Conservation (phyloP, 2,113 vertebrate genomes). For the Euleptes europaea region DNA sequence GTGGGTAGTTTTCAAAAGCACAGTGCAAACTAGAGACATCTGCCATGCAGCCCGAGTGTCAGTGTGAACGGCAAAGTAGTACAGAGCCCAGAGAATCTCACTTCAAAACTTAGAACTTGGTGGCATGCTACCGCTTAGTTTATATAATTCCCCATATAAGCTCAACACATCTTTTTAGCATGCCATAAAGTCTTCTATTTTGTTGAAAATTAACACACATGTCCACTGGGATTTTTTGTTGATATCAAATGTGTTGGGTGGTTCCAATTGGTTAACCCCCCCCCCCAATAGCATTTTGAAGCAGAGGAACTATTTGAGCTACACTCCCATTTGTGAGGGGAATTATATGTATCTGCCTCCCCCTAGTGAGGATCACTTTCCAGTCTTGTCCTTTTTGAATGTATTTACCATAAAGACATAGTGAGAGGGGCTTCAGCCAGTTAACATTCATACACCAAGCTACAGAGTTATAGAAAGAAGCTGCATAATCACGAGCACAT, state of each 20-base stretch:
- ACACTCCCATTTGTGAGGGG: slow-evolving; percentile 47
- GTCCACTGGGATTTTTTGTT: slow-evolving; percentile 8
- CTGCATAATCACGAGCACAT: background rate
- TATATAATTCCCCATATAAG: background rate
- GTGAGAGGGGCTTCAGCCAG: background rate
- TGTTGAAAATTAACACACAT: slow-evolving; percentile 12
- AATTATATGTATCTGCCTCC: slow-evolving; percentile 83
- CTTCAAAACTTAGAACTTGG: background rate
- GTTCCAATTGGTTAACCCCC: slow-evolving; percentile 42
- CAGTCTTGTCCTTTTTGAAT: background rate
- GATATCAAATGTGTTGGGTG: background rate
- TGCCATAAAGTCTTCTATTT: slow-evolving; percentile 34
- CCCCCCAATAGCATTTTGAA: slow-evolving; percentile 36
- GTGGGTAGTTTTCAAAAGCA: background rate
- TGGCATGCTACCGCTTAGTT: slow-evolving; percentile 10
- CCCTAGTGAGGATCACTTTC: slow-evolving; percentile 76
- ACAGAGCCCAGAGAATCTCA: slow-evolving; percentile 7
- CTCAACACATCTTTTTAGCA: slow-evolving; percentile 1
- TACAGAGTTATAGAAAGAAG: background rate
- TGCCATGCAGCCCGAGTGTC: background rate
- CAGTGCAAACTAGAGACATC: background rate
- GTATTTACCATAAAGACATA: slow-evolving; percentile 13
- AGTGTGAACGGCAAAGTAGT: background rate
- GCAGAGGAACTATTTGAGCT: slow-evolving; percentile 36
- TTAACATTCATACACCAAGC: slow-evolving; percentile 10